Evolutionary conservation across 2,888 invertebrate genomes (phyloP), one percentile per base, ranked within the genome.

Genomic region (Idaea dimidiata): DNA sequence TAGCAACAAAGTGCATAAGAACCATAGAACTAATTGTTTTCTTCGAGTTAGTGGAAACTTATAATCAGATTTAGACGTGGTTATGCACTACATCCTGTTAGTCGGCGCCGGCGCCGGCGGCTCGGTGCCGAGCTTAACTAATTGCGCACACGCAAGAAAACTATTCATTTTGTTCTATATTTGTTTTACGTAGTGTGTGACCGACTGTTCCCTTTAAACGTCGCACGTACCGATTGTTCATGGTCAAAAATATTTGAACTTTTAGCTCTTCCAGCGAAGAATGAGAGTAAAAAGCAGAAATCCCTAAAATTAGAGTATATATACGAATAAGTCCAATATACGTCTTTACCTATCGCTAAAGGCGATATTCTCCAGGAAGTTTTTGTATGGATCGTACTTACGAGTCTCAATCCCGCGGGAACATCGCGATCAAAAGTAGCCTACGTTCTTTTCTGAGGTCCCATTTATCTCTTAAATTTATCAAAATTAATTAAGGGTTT

Each of bases 121-220:
- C 24, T 24, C 24, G 24, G 24, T 24, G 5, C 59, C 54, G 58
- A 55, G 59, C 63, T 56, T 57, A 24, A 61, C 66, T 66, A 63
- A 66, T 63, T 63, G 63, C 61, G 58, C 61, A 54, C 33, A 61
- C 66, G 61, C 65, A 62, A 59, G 59, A 31, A 62, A 62, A 61
- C 62, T 54, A 62, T 65, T 61, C 61, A 62, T 43, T 43, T 43
- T 61, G 57, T 4, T 16, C 43, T 17, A 57, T 17, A 57, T 32
- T 16, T 17, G 33, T 57, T 58, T 57, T 33, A 60, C 57, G 5
- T 57, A 54, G 24, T 61, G 61, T 58, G 17, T 10, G 43, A 43
- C 59, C 43, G 43, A 43, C 59, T 59, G 53, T 10, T 14, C 43
- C 43, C 43, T 43, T 43, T 43, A 43, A 43, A 43, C 10, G 43